Percentiles rank a stretch among this genome's conserved stretches.
These are phyloP conservation scores for Chroicocephalus ridibundus DNA, from an alignment of 2,113 vertebrate genomes.

Conservation along the genomic window DNA sequence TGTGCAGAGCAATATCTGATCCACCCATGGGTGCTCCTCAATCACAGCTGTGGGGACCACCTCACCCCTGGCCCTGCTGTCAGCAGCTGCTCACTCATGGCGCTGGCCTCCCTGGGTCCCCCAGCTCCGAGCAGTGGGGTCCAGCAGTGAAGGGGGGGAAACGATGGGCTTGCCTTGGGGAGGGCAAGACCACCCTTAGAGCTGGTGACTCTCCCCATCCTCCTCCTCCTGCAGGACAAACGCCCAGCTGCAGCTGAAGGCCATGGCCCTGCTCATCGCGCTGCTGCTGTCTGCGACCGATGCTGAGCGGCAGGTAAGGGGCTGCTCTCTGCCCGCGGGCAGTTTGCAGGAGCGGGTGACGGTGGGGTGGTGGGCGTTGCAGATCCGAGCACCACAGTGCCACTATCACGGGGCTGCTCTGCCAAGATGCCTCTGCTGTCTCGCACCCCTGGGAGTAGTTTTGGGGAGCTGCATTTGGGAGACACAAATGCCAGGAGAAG, in stretches of 20 bases:
- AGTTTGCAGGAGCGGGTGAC: not conserved
- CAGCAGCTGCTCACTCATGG: not conserved
- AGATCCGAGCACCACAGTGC: not conserved
- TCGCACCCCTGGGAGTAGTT: not conserved
- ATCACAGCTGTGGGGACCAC: not conserved
- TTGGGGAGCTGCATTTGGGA: not conserved
- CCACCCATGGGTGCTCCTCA: not conserved
- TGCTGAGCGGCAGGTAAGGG: constrained; percentile 79
- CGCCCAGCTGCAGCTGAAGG: constrained; percentile 92
- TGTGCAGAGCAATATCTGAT: not conserved
- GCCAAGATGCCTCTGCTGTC: not conserved
- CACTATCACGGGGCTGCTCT: not conserved
- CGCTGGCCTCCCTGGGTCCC: not conserved
- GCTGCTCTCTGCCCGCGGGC: not conserved
- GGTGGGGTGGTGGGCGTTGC: not conserved
- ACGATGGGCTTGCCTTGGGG: not conserved
- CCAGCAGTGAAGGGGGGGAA: not conserved
- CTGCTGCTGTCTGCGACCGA: constrained; percentile 85
- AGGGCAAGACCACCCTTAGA: not conserved
- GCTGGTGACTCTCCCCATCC: not conserved
- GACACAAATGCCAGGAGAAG: not conserved
- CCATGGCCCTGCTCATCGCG: constrained; percentile 93
- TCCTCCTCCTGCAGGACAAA: constrained; percentile 77
- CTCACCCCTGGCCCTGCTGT: not conserved
- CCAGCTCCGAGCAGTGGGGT: not conserved